Base-by-base conservation (phyloP, 2,888 invertebrate genomes). In the Microchrysa polita region DNA sequence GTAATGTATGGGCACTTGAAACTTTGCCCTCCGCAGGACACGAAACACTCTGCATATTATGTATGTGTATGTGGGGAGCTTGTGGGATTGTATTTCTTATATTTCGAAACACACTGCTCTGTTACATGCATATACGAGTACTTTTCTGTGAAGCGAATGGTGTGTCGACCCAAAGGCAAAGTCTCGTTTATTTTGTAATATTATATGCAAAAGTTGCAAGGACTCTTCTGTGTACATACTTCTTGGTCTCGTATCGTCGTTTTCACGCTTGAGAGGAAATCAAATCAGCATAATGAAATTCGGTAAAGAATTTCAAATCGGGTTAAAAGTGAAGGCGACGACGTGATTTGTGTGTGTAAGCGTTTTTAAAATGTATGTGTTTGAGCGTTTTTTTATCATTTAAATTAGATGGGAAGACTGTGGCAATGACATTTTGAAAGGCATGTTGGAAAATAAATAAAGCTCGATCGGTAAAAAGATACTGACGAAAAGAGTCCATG, bases 251-350 rank as follows among this genome's bases (percentile, higher is more conserved):
- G 52, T 22, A 48, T 10, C 42, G 61, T 61, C 61, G 53, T 73
- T 73, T 73, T 52, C 20, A 48, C 34, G 63, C 67, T 74, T 55
- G 22, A 73, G 18, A 55, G n/a, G 55, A 74, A 76, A 76, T 74
- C 73, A 74, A 74, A 76, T 76, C 74, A 76, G 69, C 71, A 76
- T 76, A 76, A 76, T 76, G 75, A 76, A 74, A 73, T 73, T 74
- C 61, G 72, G 75, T 76, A 73, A 74, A 76, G 74, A 74, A 74
- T 76, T n/a, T 73, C 71, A 76, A 76, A 76, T 76, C 69, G 74
- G 73, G 74, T 74, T 76, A 74, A 69, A 71, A 76, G 67, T 76
- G 69, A 74, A 73, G 72, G n/a, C n/a, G n/a, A n/a, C n/a, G 73
- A 76, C 75, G 75, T 76, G 75, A 73, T 76, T 74, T 59, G 74